These are phyloP conservation scores for Aspidoscelis tigris DNA, from an alignment of 2,113 vertebrate species.

Conservation along the genomic window DNA sequence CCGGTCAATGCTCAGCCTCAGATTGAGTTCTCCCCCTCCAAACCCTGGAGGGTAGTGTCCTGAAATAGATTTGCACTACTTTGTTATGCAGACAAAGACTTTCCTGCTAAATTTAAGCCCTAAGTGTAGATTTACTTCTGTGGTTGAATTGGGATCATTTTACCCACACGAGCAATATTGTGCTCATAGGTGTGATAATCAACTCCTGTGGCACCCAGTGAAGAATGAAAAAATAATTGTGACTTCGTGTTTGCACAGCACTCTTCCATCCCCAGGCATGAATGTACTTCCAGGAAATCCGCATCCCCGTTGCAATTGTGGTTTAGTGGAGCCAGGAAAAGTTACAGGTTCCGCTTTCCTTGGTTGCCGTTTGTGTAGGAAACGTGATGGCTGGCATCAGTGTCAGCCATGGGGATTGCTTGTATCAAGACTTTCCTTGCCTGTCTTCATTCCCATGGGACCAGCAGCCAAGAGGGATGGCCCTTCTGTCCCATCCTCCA, in stretches of 20 bases:
- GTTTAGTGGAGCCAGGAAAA: no score
- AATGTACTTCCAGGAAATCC: background rate
- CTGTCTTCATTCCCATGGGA: background rate
- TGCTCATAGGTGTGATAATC: background rate
- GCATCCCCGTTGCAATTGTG: no score
- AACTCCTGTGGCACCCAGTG: background rate
- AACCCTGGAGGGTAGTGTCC: background rate
- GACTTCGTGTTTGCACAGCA: background rate
- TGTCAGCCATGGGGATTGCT: background rate
- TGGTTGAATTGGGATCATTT: background rate
- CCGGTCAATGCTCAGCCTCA: background rate
- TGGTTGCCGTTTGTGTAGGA: no score
- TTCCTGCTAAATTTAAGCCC: background rate
- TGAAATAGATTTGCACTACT: background rate
- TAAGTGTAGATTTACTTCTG: background rate
- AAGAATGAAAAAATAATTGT: no score
- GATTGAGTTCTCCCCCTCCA: background rate
- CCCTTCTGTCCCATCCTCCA: background rate
- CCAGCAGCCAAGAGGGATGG: background rate
- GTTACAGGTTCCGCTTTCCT: background rate
- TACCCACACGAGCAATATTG: background rate
- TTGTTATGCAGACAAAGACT: background rate
- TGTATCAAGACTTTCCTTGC: background rate
- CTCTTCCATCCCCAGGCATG: background rate
- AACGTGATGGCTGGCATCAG: background rate